A percentile compares a stretch with the other conserved stretches of the same genome.
These are phyloP conservation scores for Villa cingulata DNA, from an alignment of 2,888 invertebrate species.

Conservation along the genomic window DNA sequence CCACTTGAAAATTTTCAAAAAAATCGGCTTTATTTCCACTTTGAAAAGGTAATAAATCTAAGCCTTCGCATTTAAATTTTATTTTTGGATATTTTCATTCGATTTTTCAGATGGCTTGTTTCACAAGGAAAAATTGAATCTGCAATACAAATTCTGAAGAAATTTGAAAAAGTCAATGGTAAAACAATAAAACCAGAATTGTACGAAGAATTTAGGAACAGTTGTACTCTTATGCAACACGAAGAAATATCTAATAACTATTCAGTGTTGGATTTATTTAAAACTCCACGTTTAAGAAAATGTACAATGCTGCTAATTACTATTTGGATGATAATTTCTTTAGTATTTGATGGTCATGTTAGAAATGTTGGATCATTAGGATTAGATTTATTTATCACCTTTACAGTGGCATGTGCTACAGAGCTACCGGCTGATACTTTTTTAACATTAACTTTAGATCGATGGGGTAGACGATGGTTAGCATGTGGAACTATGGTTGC, in stretches of 20 bases:
- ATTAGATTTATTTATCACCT: constrained; percentile 69
- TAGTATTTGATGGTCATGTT: constrained; percentile 81
- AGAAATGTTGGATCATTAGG: constrained; percentile 75
- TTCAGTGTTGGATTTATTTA: constrained; percentile 69
- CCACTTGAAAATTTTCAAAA: too few species aligned
- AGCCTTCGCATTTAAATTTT: too few species aligned
- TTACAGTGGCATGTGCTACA: constrained; percentile 70
- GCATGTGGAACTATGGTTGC: constrained; percentile 70
- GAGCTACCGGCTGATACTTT: constrained; percentile 76
- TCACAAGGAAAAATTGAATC: constrained; percentile 73
- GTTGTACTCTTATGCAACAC: constrained; percentile 52
- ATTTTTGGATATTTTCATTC: background rate
- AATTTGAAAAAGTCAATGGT: constrained; percentile 66
- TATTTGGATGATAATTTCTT: constrained; percentile 81
- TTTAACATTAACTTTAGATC: constrained; percentile 53
- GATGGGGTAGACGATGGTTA: constrained; percentile 74
- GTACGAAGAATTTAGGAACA: constrained; percentile 52
- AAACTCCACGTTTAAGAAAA: constrained; percentile 58
- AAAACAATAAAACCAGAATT: constrained; percentile 59
- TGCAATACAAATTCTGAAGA: constrained; percentile 62
- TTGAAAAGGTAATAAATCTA: background rate
- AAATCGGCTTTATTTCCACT: too few species aligned
- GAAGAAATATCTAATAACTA: constrained; percentile 57
- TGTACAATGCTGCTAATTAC: constrained; percentile 65
- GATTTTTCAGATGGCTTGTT: constrained; percentile 57